Conservation (phyloP, 92 coral and sea anemone genomes). For the Porites rus region DNA sequence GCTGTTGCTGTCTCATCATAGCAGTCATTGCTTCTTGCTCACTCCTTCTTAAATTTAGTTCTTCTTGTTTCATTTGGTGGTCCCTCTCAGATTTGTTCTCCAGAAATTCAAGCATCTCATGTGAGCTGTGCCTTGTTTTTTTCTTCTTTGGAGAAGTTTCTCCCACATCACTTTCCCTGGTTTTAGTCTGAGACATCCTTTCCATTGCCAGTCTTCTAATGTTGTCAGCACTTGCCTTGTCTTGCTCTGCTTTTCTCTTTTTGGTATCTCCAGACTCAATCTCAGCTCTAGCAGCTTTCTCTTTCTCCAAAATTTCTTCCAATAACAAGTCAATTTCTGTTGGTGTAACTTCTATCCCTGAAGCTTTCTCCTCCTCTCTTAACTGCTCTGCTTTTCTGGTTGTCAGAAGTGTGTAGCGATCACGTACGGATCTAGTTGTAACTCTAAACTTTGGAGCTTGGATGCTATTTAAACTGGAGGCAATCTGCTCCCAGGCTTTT, state of each 20-base stretch:
- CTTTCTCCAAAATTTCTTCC: conserved; percentile 57
- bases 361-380: conserved; percentile 16
- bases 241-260: conserved; percentile 26
- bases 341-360: conserved; percentile 51
- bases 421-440: conserved; percentile 50
- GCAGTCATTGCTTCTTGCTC: conserved; percentile 51
- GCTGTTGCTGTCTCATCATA: conserved; percentile 56
- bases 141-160: conserved; percentile 21
- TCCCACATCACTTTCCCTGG: conserved; percentile 9
- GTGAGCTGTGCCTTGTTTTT: conserved; percentile 38
- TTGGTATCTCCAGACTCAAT: conserved; percentile 26
- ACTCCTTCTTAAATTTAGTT: conserved; percentile 31
- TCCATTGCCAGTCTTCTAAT: conserved; percentile 62
- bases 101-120: conserved; percentile 28
- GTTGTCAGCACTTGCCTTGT: conserved; percentile 36
- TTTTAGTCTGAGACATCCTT: conserved; percentile 37
- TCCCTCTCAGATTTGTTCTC: conserved; percentile 33
- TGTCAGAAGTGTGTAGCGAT: conserved; percentile 35
- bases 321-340: conserved; percentile 47
- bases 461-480: conserved; percentile 25
- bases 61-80: conserved; percentile 49
- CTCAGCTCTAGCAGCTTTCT: conserved; percentile 30
- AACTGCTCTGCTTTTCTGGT: conserved; percentile 31
- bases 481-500: conserved; percentile 35
- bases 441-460: conserved; percentile 40